phyloP scores from a whole-genome alignment of 2,888 invertebrate genomes.

The Calameuta filiformis region DNA sequence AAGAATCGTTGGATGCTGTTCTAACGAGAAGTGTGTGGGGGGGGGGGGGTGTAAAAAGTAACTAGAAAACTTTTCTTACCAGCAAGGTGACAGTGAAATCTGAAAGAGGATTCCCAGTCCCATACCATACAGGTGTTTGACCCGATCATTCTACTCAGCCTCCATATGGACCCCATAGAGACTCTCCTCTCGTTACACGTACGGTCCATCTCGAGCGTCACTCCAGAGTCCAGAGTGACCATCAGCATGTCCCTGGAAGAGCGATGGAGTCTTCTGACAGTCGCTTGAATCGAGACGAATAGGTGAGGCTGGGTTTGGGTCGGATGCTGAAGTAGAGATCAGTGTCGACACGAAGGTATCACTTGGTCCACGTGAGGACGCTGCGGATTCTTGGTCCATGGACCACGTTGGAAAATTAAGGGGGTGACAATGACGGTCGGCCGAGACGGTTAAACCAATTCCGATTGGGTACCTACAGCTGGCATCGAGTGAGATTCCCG shows the following conservation, averaged over 20 bases:
- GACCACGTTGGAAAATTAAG: not conserved
- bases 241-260: not conserved
- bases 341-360: not conserved
- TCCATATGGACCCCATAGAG: not conserved
- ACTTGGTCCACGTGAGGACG: not conserved
- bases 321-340: not conserved
- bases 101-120: not conserved
- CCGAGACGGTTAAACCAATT: not conserved
- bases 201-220: not conserved
- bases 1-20: constrained; percentile 1
- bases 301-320: not conserved
- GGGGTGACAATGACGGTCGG: not conserved
- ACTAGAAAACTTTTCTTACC: not conserved
- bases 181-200: not conserved
- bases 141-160: not conserved
- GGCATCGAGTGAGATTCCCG: not conserved
- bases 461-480: constrained; percentile 1
- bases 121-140: not conserved
- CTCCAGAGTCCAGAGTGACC: not conserved
- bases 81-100: not conserved
- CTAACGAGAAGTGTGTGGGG: not conserved
- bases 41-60: not conserved
- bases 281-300: not conserved
- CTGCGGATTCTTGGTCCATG: not conserved
- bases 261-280: not conserved